Conservation (phyloP, 1,140 invertebrate genomes). For the Spodoptera litura region DNA sequence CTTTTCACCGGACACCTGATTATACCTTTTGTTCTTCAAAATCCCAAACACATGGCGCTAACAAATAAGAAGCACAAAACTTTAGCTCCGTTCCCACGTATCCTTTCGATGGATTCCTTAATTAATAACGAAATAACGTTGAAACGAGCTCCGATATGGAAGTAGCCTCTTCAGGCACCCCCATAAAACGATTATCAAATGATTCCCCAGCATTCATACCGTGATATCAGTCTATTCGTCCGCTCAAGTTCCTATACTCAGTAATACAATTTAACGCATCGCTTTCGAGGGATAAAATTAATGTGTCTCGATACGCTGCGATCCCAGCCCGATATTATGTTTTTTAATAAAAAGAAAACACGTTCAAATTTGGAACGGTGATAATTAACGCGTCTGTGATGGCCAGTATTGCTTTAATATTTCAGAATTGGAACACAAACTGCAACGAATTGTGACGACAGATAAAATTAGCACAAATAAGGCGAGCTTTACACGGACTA, state of each 20-base stretch:
- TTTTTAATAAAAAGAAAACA: slow-evolving; percentile 49
- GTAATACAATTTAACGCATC: slow-evolving; percentile 82
- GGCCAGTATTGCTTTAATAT: slow-evolving; percentile 42
- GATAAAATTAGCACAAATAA: slow-evolving; percentile 44
- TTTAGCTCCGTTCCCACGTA: slow-evolving; percentile 74
- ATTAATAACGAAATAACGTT: slow-evolving; percentile 78
- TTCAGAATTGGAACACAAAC: slow-evolving; percentile 39
- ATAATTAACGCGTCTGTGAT: slow-evolving; percentile 58
- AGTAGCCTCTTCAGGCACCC: slow-evolving; percentile 76
- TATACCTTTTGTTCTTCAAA: slow-evolving; percentile 70
- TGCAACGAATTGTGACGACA: slow-evolving; percentile 41
- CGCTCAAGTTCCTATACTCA: slow-evolving; percentile 55
- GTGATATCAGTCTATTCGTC: slow-evolving; percentile 65
- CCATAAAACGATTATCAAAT: slow-evolving; percentile 84
- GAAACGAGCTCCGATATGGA: slow-evolving; percentile 71
- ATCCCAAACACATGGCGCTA: slow-evolving; percentile 71
- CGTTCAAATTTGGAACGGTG: slow-evolving; percentile 56
- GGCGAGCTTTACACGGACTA: slow-evolving; percentile 45
- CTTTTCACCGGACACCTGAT: slow-evolving; percentile 71
- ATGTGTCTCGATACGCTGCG: slow-evolving; percentile 60
- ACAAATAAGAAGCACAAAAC: slow-evolving; percentile 59
- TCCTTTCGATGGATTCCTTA: slow-evolving; percentile 66
- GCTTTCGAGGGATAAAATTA: slow-evolving; percentile 61
- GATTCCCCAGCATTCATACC: slow-evolving; percentile 68
- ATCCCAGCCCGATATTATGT: slow-evolving; percentile 60